Conservation (phyloP, 2,113 vertebrate species). For the Sylvia atricapilla region DNA sequence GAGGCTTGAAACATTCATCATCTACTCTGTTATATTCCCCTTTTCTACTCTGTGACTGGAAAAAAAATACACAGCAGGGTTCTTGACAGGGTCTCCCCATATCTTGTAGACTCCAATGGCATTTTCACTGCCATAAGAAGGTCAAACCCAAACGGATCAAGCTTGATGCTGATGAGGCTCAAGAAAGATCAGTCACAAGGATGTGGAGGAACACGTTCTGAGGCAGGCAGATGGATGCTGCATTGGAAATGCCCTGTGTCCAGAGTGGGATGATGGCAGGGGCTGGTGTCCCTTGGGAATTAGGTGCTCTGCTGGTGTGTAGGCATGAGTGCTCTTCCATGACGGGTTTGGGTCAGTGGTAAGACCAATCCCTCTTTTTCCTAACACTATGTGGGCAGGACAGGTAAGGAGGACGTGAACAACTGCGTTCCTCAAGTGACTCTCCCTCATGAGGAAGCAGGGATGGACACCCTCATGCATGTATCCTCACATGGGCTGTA, state of each 20-base stretch:
- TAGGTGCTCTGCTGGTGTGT: not conserved
- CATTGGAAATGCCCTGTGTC: not conserved
- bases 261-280: not conserved
- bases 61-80: not conserved
- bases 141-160: not conserved
- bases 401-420: not conserved
- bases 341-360: not conserved
- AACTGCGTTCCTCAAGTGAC: not conserved
- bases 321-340: not conserved
- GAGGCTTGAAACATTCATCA: not conserved
- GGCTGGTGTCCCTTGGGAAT: not conserved
- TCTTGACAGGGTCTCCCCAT: not conserved
- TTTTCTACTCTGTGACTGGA: not conserved
- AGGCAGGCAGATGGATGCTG: not conserved
- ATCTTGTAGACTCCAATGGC: not conserved
- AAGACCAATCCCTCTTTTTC: not conserved
- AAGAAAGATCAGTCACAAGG: not conserved
- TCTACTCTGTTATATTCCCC: not conserved
- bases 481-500: not conserved
- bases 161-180: not conserved
- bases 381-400: rapidly evolving
- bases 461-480: not conserved
- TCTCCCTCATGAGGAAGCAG: not conserved
- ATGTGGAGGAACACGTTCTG: rapidly evolving
- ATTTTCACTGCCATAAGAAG: not conserved